Base-by-base conservation (phyloP, 1,140 invertebrate genomes). In the Drosophila elegans region DNA sequence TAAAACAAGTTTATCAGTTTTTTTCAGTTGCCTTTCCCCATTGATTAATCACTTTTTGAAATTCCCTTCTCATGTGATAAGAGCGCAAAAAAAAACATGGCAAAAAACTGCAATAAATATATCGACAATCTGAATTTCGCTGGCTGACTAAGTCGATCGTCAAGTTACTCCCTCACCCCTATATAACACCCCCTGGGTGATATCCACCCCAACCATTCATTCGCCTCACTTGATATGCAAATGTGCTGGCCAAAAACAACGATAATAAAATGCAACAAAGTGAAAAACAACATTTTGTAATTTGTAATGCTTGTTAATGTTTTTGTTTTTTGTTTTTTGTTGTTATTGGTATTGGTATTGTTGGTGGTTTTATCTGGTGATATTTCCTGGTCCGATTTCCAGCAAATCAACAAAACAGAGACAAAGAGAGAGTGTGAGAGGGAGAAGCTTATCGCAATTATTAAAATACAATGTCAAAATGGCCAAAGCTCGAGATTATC, bases 381-480 rank as follows among this genome's bases (percentile, higher is more conserved):
- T 88, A 88, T 88, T 88, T 88, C 83, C 83, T 88, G 83, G 83
- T 89, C 61, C 67, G 84, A 89, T 89, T 85, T 71, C 84, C 81
- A 76, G 73, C 39, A 76, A 60, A 68, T 66, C 80, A 81, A 69
- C 67, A 72, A 66, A 77, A 66, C 71, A 66, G 68, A 71, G 64
- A 41, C 64, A 71, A 57, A 54, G 29, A 72, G 38, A n/a, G 54
- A 44, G 53, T 57, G 36, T 51, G 34, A 38, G 69, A 72, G 48
- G 48, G 59, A 66, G 57, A 66, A 54, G 72, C 83, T 86, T 86
- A 86, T 86, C 82, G 71, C 79, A 69, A 77, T 88, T 85, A 78
- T 88, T 88, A 77, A 88, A 88, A 88, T 73, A 88, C 79, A 88
- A 88, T 86, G 84, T 88, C 83, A 86, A 82, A 86, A 79, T 88